Evolutionary conservation across 92 coral and sea anemone genomes (phyloP).

Genomic region (Umimayanthus kanabou): DNA sequence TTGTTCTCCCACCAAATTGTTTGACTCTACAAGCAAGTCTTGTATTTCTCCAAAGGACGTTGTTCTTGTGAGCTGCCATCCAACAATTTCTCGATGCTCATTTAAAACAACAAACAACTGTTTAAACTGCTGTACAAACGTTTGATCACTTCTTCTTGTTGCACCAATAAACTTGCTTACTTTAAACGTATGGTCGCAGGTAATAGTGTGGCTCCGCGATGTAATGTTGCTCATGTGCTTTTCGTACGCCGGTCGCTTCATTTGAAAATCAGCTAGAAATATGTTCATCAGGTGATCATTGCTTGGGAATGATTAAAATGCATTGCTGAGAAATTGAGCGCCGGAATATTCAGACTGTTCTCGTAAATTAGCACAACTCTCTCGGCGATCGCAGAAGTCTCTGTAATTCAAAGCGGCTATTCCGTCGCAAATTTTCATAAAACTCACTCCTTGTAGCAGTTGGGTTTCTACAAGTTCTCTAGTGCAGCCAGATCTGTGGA

Average conservation of each 20-base stretch:
- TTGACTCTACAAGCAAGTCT: conserved; percentile 8
- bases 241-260: conserved; percentile 12
- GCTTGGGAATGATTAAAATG: conserved; percentile 36
- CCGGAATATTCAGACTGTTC: no score
- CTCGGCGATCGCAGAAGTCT: conserved; percentile 18
- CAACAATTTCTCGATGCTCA: conserved; percentile 29
- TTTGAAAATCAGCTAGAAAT: conserved; percentile 10
- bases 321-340: background rate
- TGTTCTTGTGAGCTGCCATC: conserved; percentile 37
- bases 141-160: conserved; percentile 27
- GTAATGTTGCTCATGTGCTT: background rate
- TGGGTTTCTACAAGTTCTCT: conserved; percentile 36
- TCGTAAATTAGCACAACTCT: background rate
- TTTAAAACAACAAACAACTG: conserved; percentile 36
- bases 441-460: conserved; percentile 40
- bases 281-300: conserved; percentile 46
- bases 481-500: conserved; percentile 35
- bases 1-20: conserved; percentile 7
- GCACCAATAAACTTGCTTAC: conserved; percentile 41
- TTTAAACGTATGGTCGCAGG: conserved; percentile 48
- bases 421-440: conserved; percentile 28
- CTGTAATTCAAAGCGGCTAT: conserved; percentile 27
- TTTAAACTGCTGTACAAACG: conserved; percentile 38
- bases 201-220: no score
- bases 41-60: conserved; percentile 34